A percentile compares a stretch with the other conserved stretches of the same genome.
phyloP scores from a whole-genome alignment of 2,113 vertebrate genomes.

The Saccopteryx leptura region DNA sequence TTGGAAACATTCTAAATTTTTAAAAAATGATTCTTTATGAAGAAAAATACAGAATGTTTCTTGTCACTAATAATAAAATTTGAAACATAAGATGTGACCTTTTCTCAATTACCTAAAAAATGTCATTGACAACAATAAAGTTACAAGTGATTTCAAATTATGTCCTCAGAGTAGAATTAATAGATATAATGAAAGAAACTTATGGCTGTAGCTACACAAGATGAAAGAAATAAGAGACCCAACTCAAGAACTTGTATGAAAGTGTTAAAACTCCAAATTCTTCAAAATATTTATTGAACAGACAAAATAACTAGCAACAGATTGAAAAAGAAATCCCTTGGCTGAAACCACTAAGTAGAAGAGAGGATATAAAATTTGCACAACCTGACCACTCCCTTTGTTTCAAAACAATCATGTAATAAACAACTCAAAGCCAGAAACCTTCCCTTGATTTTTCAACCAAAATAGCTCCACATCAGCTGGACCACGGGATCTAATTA shows the following conservation, averaged over 20 bases:
- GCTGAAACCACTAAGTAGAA: conserved; percentile 19
- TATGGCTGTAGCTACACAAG: neutral
- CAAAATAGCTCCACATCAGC: conserved; percentile 25
- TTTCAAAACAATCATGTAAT: conserved; percentile 67
- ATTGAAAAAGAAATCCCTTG: conserved; percentile 37
- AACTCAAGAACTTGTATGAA: neutral
- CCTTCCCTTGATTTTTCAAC: conserved; percentile 48
- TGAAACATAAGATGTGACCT: neutral
- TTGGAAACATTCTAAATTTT: conserved; percentile 50
- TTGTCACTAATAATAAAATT: conserved; percentile 53
- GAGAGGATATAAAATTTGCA: conserved; percentile 37
- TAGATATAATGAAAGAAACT: neutral
- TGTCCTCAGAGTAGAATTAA: neutral
- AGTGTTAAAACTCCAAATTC: conserved; percentile 32
- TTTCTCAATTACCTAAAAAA: neutral
- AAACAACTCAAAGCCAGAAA: conserved; percentile 11
- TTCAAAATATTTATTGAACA: conserved; percentile 57
- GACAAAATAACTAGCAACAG: conserved; percentile 54
- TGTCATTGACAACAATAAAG: neutral
- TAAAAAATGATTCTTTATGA: conserved; percentile 21
- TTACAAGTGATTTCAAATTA: conserved; percentile 1
- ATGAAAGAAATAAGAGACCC: conserved; percentile 1
- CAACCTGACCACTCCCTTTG: conserved; percentile 13
- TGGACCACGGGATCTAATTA: conserved; percentile 68
- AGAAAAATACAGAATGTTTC: conserved; percentile 60